Base-by-base conservation (phyloP, 1,140 invertebrate species). In the Drosophila bocqueti region DNA sequence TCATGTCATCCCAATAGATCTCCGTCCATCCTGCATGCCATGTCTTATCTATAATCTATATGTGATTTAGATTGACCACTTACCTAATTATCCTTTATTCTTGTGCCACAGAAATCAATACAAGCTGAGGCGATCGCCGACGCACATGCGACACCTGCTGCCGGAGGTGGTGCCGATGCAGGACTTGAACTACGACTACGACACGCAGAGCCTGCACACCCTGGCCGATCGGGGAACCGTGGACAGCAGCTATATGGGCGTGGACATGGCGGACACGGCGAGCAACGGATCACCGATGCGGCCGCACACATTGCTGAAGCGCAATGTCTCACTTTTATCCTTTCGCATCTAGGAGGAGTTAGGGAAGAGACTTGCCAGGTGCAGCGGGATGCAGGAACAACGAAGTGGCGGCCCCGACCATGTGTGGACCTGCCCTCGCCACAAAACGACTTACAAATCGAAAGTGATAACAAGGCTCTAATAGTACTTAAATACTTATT, bases 141-240 rank as follows among this genome's bases (percentile, higher is more conserved):
- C 95, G 24, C 96, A 96, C 93, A 96, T 96, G 54, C 94, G 95
- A 34, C 96, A 96, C 92, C 92, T 96, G 66, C 92, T 96, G 81
- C 96, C 95, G 16, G 94, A 96, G 93, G 94, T 95, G 82, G 95
- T 95, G 64, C 93, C 94, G 60, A 93, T 94, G 92, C 93, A 94
- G 86, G 94, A 95, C 69, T 91, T 95, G 66, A 93, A 93, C 65
- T 92, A 91, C 31, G 90, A 93, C 75, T 92, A 91, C 43, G 91
- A 93, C 63, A 83, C 90, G 21, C 91, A 92, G 57, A 92, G 91
- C 59, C 69, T 91, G 57, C 87, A 89, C 71, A 80, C 83, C 1
- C 62, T 86, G 43, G 83, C 81, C 18, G 81, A 87, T 18, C 81
- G 81, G 13, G 84, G 84, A 8, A 63, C 73, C 52, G 80, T 89